Conservation (phyloP, 1,140 invertebrate species). For the Sycophila sp. region DNA sequence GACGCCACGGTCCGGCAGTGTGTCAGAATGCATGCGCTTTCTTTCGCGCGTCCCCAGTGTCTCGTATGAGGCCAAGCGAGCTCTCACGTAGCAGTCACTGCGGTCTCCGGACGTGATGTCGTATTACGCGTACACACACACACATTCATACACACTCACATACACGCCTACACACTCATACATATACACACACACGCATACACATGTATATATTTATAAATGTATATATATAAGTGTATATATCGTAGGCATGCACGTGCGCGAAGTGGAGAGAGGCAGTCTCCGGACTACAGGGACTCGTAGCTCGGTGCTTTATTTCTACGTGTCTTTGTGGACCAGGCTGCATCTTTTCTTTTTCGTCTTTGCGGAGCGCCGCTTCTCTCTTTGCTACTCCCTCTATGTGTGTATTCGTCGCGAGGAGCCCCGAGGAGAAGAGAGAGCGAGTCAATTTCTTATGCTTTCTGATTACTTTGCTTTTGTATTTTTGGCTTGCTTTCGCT, state of each 20-base stretch:
- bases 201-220: too few relatives aligned
- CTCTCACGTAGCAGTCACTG: background rate
- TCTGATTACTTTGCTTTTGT: too few relatives aligned
- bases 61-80: background rate
- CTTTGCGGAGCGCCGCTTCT: background rate
- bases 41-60: constrained; percentile 5
- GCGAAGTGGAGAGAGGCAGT: background rate
- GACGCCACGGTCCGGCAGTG: background rate
- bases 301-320: background rate
- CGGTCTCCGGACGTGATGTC: constrained; percentile 14
- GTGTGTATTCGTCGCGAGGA: too few relatives aligned
- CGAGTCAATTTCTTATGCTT: too few relatives aligned
- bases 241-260: background rate
- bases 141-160: background rate
- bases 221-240: background rate
- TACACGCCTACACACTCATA: background rate
- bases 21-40: background rate
- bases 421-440: too few relatives aligned
- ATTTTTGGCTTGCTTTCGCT: too few relatives aligned
- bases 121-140: background rate
- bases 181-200: background rate
- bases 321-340: background rate
- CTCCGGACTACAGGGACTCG: background rate
- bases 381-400: constrained; percentile 8
- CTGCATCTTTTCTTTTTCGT: background rate